Percentiles rank a stretch among this genome's conserved stretches.
Conservation (phyloP, 2,113 vertebrate species). For the Nanorana parkeri region DNA sequence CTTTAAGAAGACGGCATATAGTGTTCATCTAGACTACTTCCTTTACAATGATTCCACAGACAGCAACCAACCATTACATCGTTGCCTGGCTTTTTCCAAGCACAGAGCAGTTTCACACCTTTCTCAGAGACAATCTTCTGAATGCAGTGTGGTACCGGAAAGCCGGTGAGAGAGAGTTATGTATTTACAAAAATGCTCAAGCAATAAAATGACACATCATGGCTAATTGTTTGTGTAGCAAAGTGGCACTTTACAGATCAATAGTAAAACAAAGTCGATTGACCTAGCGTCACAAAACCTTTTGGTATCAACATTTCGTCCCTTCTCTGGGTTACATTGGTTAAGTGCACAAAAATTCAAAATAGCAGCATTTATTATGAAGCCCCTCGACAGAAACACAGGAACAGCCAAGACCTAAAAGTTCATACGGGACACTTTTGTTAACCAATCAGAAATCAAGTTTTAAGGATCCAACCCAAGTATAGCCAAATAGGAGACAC, state of each 20-base stretch:
- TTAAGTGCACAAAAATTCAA: slow-evolving; percentile 84
- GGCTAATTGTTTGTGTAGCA: slow-evolving; percentile 39
- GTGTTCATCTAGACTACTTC: slow-evolving; percentile 21
- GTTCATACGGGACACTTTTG: not conserved
- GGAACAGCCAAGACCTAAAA: slow-evolving; percentile 21
- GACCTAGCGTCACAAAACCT: slow-evolving; percentile 48
- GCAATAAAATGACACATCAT: slow-evolving; percentile 34
- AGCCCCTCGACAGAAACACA: slow-evolving; percentile 38
- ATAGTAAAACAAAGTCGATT: slow-evolving; percentile 19
- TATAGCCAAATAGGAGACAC: not conserved
- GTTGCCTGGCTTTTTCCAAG: slow-evolving; percentile 3
- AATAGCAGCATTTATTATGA: slow-evolving; percentile 79
- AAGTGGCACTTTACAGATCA: slow-evolving; percentile 49
- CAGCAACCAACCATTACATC: slow-evolving; percentile 2
- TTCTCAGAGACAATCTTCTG: not conserved
- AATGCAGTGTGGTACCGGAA: not conserved
- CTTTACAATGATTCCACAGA: slow-evolving; percentile 1
- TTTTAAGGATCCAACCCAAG: slow-evolving; percentile 16
- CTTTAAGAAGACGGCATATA: slow-evolving; percentile 23
- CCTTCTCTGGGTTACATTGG: slow-evolving; percentile 77
- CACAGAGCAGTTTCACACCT: not conserved
- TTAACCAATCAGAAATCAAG: slow-evolving; percentile 16
- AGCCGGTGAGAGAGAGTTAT: slow-evolving; percentile 10
- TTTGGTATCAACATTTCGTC: slow-evolving; percentile 77
- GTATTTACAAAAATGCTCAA: slow-evolving; percentile 30